Percentiles rank a stretch among this genome's conserved stretches.
Conservation (phyloP, 2,797 vertebrate genomes). For the Hyperoplus immaculatus region DNA sequence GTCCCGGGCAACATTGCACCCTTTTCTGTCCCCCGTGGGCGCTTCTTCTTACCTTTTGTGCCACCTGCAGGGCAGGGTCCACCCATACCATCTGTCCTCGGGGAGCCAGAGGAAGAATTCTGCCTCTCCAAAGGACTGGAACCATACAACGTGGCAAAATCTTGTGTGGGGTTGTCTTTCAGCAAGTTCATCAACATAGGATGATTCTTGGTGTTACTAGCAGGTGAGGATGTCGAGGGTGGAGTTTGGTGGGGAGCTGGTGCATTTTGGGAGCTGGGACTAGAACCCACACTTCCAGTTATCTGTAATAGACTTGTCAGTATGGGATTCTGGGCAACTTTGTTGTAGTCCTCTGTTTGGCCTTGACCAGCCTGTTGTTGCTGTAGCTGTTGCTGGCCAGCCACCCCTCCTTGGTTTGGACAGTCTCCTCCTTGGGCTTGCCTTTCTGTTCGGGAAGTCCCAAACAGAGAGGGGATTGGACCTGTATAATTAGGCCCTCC, state of each 20-base stretch:
- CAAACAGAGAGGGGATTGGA: conserved; percentile 92
- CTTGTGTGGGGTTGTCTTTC: conserved; percentile 97
- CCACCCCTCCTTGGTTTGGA: conserved; percentile 70
- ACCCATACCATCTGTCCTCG: conserved; percentile 88
- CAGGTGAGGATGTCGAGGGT: conserved; percentile 96
- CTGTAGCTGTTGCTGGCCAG: conserved; percentile 80
- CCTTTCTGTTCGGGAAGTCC: conserved; percentile 86
- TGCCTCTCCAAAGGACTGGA: conserved; percentile 96
- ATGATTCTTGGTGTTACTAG: conserved; percentile 99
- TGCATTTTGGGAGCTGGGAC: conserved; percentile 92
- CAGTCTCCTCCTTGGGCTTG: conserved; percentile 82
- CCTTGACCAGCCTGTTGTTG: conserved; percentile 81
- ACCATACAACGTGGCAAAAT: conserved; percentile 94
- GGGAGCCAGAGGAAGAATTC: conserved; percentile 95
- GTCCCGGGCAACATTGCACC: conserved; percentile 70
- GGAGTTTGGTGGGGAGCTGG: conserved; percentile 94
- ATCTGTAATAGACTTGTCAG: conserved; percentile 98
- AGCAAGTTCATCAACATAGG: conserved; percentile 99
- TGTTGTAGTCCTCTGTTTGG: conserved; percentile 95
- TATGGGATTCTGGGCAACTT: conserved; percentile 99
- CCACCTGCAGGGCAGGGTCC: conserved; percentile 85
- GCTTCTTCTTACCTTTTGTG: conserved; percentile 94
- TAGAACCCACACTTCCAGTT: conserved; percentile 95
- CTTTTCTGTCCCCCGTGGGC: conserved; percentile 84
- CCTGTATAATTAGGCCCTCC: conserved; percentile 88